Percentiles rank a stretch among this genome's conserved stretches.
These are phyloP conservation scores for Felis catus DNA, from an alignment of 2,113 vertebrate genomes.

Conservation along the genomic window F.catus_Fca126_mat1.0 CM031412.1:152020501-152021000, in stretches of 20 bases:
- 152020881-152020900: background rate
- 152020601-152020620: background rate
- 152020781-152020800: background rate
- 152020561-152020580: background rate
- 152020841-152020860: background rate
- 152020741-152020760: background rate
- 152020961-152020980: background rate
- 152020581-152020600: background rate
- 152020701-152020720: background rate
- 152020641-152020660: background rate
- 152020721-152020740: background rate
- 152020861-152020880: background rate
- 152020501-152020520: background rate
- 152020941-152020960: background rate
- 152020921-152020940: background rate
- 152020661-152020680: background rate
- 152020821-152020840: background rate
- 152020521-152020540: background rate
- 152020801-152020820: background rate
- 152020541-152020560: background rate
- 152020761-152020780: background rate
- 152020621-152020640: background rate
- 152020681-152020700: background rate
- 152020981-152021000: background rate
- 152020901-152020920: background rate